Percentiles rank a stretch among this genome's conserved stretches.
phyloP scores from a whole-genome alignment of 1,140 invertebrate species.

The Notospermus geniculatus region DNA sequence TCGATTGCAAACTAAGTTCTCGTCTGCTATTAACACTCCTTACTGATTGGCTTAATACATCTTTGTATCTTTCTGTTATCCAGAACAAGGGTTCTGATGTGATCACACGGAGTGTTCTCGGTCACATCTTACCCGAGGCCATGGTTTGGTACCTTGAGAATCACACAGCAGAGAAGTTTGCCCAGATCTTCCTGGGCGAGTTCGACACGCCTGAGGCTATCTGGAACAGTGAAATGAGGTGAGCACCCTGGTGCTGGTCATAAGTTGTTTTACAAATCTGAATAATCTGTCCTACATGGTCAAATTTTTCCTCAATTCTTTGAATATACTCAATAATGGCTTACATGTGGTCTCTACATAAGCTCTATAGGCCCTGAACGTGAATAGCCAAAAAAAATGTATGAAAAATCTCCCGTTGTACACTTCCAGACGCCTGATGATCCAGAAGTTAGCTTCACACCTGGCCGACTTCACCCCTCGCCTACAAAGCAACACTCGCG shows the following conservation, averaged over 20 bases:
- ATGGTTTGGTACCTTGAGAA: slow-evolving; percentile 99
- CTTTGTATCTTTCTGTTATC: slow-evolving; percentile 11
- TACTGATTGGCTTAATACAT: neutral
- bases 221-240: slow-evolving; percentile 65
- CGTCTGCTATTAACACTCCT: too few species aligned
- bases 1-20: too few species aligned
- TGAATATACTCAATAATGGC: too few species aligned
- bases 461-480: slow-evolving; percentile 95
- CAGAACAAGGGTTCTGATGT: slow-evolving; percentile 53
- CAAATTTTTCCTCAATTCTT: too few species aligned
- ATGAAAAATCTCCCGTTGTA: neutral
- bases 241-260: slow-evolving; percentile 29
- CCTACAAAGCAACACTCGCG: slow-evolving; percentile 87
- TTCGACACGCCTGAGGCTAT: slow-evolving; percentile 99
- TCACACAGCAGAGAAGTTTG: slow-evolving; percentile 97
- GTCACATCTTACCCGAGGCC: slow-evolving; percentile 93
- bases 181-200: slow-evolving; percentile 97
- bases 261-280: too few species aligned
- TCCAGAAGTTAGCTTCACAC: slow-evolving; percentile 94
- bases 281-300: too few species aligned
- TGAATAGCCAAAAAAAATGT: too few species aligned
- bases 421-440: slow-evolving; percentile 75
- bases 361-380: too few species aligned
- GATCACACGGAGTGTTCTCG: slow-evolving; percentile 65
- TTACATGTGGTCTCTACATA: too few species aligned